Conservation (phyloP, 1,140 invertebrate genomes). For the Ostrea edulis region DNA sequence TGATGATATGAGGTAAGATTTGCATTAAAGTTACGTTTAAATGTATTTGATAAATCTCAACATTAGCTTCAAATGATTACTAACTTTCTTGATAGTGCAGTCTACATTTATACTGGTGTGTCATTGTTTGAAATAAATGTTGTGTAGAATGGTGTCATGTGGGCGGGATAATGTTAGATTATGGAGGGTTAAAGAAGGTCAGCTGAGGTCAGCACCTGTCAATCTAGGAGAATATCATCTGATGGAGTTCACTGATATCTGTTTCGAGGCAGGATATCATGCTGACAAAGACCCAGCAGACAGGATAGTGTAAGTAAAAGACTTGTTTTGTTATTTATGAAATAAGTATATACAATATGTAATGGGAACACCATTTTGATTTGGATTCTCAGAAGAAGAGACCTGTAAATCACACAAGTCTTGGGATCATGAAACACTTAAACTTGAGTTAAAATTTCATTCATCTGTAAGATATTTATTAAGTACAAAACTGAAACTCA, state of each 20-base stretch:
- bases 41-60: neutral
- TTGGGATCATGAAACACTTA: too few species aligned
- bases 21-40: neutral
- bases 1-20: slow-evolving; percentile 75
- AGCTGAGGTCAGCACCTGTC: slow-evolving; percentile 76
- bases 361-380: too few species aligned
- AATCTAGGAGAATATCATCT: slow-evolving; percentile 75
- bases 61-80: neutral
- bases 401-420: too few species aligned
- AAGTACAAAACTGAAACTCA: too few species aligned
- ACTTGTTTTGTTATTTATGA: neutral
- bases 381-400: too few species aligned
- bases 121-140: neutral
- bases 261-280: slow-evolving; percentile 75
- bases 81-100: neutral
- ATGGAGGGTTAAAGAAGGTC: slow-evolving; percentile 78
- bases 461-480: too few species aligned
- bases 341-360: too few species aligned
- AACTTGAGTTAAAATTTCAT: too few species aligned
- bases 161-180: slow-evolving; percentile 78
- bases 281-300: slow-evolving; percentile 70
- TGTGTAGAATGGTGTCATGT: slow-evolving; percentile 77
- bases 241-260: slow-evolving; percentile 79
- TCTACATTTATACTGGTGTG: neutral
- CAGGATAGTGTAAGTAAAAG: slow-evolving; percentile 71